These are phyloP conservation scores for Microcebus jonahi DNA, from an alignment of 2,113 vertebrate genomes.

Conservation along the genomic window DNA sequence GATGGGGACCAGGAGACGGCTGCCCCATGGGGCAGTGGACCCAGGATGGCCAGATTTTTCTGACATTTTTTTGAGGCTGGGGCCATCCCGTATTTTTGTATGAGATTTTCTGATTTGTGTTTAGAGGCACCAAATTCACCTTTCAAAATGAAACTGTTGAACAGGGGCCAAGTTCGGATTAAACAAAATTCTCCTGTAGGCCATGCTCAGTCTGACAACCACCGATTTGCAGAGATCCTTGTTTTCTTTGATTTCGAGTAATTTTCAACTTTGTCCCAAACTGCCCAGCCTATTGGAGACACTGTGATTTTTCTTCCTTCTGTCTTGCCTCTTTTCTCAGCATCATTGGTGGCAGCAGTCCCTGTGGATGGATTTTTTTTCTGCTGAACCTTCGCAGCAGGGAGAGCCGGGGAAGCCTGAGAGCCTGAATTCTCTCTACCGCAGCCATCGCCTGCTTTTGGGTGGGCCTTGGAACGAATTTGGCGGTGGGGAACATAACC, in stretches of 20 bases:
- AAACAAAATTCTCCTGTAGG: neutral
- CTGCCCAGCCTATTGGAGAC: neutral
- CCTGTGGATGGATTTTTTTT: neutral
- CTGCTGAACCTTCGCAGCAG: accelerated
- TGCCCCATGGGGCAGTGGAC: neutral
- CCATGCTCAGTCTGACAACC: neutral
- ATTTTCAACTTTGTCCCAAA: neutral
- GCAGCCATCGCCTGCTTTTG: neutral
- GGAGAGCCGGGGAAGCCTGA: accelerated
- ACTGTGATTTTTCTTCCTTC: neutral
- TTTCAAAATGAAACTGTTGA: neutral
- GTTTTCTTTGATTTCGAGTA: neutral
- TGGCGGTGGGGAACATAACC: neutral
- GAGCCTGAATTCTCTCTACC: neutral
- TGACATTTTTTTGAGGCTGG: neutral
- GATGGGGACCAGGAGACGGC: accelerated
- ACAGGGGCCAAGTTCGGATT: neutral
- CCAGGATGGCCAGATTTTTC: neutral
- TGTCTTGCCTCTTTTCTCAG: neutral
- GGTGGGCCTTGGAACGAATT: neutral
- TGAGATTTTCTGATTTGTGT: neutral
- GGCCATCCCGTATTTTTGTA: neutral
- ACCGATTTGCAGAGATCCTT: neutral
- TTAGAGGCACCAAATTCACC: neutral
- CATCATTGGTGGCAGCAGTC: accelerated